These are phyloP conservation scores for Agonopterix heracliana DNA, from an alignment of 2,888 invertebrate species.

Conservation along the genomic window DNA sequence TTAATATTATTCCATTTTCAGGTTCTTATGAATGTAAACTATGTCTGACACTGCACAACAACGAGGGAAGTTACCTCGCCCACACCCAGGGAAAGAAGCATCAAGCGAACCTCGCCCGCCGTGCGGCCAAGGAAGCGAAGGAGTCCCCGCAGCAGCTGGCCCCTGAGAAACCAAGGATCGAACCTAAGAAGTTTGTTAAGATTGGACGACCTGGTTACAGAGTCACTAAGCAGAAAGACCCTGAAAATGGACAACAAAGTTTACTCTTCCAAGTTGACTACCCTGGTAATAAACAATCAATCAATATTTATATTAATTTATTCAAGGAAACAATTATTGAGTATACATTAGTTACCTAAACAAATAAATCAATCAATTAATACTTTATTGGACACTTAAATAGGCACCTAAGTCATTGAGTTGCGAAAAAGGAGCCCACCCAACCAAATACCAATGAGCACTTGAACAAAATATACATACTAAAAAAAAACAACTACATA, in stretches of 20 bases:
- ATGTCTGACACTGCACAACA: conserved; percentile 98
- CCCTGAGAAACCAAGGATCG: conserved; percentile 96
- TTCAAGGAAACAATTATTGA: too few relatives aligned
- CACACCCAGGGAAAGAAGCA: conserved; percentile 99
- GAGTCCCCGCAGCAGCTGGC: conserved; percentile 96
- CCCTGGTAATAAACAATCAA: conserved; percentile 76
- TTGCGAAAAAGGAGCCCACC: too few relatives aligned
- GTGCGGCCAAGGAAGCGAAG: conserved; percentile 99
- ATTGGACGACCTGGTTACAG: conserved; percentile 99
- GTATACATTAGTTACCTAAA: too few relatives aligned
- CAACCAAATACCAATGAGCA: too few relatives aligned
- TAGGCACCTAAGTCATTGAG: too few relatives aligned
- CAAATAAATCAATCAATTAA: too few relatives aligned
- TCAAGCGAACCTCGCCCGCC: conserved; percentile 97
- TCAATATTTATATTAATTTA: too few relatives aligned
- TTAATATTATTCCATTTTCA: conserved; percentile 30
- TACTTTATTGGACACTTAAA: too few relatives aligned
- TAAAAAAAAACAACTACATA: too few relatives aligned
- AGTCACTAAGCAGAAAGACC: conserved; percentile 98
- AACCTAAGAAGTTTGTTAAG: conserved; percentile 99
- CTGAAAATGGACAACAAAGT: conserved; percentile 96
- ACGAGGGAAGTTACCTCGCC: conserved; percentile 98
- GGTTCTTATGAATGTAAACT: conserved; percentile 99
- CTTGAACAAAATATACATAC: too few relatives aligned
- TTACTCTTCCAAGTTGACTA: conserved; percentile 97